Evolutionary conservation across 2,797 vertebrate species (phyloP), one percentile per base, ranked within the genome.

Genomic region (Chromobotia macracanthus): DNA sequence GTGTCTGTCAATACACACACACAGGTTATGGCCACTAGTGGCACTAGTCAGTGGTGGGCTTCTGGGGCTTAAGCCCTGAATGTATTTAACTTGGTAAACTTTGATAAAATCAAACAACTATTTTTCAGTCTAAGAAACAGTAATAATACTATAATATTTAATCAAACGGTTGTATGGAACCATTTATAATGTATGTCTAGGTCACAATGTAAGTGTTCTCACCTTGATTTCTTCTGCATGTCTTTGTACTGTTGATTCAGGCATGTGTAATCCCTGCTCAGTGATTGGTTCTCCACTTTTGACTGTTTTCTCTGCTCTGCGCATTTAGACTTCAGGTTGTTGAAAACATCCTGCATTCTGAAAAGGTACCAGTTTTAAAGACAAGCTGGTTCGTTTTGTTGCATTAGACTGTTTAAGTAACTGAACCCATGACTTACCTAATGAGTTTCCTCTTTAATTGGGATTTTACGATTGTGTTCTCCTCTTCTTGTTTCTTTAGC

Each of bases 221-320:
- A 97, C 97, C 92, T 94, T 67, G 91, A 91, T 77, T 92, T 93
- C 87, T 88, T 93, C 87, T 95, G 92, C 25, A 94, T 31, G 28
- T 92, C 88, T 84, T 93, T 91, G 81, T 91, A 92, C 48, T 95
- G 92, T 28, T 84, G 79, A n/a, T 84, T 63, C 0, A 88, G 86
- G 16, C 87, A 87, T 55, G 92, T 86, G 46, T 92, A 90, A 72
- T 93, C 89, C 0, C 90, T 84, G 0, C 84, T 88, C 80, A 95
- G 83, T 0, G 77, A 72, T 51, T 83, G 86, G 66, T 86, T 91
- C 72, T 91, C 93, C 77, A 93, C 92, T 0, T 41, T 56, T 7
- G 86, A 85, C 72, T 91, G 88, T 83, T 92, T 92, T 61, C 91
- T 77, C 83, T 38, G 28, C 18, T 64, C 31, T 38, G 61, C 16